Percentiles rank a stretch among this genome's conserved stretches.
Conservation (phyloP, 23 tunicate species). For the Ciona savignyi region DNA sequence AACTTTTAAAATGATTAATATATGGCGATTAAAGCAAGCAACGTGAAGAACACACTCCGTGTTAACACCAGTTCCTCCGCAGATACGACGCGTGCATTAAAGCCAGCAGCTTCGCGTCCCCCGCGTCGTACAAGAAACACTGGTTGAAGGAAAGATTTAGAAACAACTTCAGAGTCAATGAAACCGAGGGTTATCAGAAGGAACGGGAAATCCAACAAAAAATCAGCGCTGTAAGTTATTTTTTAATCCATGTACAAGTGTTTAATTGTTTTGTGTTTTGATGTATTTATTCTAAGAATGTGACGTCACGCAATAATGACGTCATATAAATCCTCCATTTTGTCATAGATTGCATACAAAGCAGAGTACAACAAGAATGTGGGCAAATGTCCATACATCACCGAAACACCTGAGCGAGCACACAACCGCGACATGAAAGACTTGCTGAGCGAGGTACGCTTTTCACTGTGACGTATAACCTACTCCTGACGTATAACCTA, state of each 20-base stretch:
- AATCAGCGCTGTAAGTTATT: conserved; percentile 70
- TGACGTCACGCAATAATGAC: neutral
- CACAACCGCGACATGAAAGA: conserved; percentile 64
- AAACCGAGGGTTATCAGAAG: conserved; percentile 81
- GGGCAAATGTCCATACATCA: conserved; percentile 80
- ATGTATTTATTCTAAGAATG: neutral
- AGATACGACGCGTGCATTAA: conserved; percentile 74
- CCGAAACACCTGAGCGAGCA: conserved; percentile 70
- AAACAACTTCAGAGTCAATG: conserved; percentile 70
- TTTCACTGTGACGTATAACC: neutral
- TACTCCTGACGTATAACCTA: neutral
- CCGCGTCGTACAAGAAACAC: conserved; percentile 61
- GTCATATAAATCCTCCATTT: neutral
- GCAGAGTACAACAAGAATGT: conserved; percentile 48
- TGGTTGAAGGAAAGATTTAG: conserved; percentile 44
- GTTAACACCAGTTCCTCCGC: too few species aligned
- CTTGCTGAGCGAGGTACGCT: conserved; percentile 49
- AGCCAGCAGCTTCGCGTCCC: conserved; percentile 74
- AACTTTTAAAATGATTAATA: too few species aligned
- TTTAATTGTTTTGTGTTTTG: neutral
- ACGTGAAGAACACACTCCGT: too few species aligned
- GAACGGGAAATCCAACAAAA: conserved; percentile 63
- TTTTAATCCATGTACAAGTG: neutral
- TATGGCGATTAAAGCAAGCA: too few species aligned
- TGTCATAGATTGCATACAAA: conserved; percentile 66